Conservation (phyloP, 2,888 invertebrate genomes). For the Lottia scabra region DNA sequence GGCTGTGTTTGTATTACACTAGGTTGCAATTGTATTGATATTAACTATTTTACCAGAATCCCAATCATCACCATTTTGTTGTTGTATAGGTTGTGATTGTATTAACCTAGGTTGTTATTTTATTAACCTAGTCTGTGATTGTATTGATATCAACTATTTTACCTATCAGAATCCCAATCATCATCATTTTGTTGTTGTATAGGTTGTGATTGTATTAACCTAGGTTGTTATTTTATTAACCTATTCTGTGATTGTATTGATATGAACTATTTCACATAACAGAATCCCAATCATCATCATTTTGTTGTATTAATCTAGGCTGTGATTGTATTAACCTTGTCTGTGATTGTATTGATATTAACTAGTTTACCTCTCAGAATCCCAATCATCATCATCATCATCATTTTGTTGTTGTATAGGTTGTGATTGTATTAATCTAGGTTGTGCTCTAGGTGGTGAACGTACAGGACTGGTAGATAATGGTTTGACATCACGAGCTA, state of each 20-base stretch:
- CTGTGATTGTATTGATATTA: not conserved
- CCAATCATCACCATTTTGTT: constrained; percentile 44
- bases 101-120: constrained; percentile 36
- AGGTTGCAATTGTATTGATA: constrained; percentile 40
- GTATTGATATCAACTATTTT: too few relatives aligned
- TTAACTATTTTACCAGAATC: constrained; percentile 41
- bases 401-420: constrained; percentile 41
- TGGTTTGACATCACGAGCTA: constrained; percentile 12
- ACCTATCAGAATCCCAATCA: too few relatives aligned
- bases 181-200: too few relatives aligned
- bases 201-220: constrained; percentile 22
- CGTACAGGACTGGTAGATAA: constrained; percentile 24
- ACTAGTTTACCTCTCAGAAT: constrained; percentile 40
- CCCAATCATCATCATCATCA: constrained; percentile 41
- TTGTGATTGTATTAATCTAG: constrained; percentile 42
- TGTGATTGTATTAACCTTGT: not conserved
- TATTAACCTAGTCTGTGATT: too few relatives aligned
- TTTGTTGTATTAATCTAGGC: not conserved
- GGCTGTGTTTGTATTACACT: too few relatives aligned
- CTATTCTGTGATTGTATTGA: too few relatives aligned
- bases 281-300: too few relatives aligned
- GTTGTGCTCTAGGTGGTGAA: constrained; percentile 30
- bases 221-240: constrained; percentile 26
- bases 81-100: constrained; percentile 40
- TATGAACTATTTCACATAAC: too few relatives aligned